phyloP scores from a whole-genome alignment of 2,888 invertebrate genomes.

The Pardosa pseudoannulata region DNA sequence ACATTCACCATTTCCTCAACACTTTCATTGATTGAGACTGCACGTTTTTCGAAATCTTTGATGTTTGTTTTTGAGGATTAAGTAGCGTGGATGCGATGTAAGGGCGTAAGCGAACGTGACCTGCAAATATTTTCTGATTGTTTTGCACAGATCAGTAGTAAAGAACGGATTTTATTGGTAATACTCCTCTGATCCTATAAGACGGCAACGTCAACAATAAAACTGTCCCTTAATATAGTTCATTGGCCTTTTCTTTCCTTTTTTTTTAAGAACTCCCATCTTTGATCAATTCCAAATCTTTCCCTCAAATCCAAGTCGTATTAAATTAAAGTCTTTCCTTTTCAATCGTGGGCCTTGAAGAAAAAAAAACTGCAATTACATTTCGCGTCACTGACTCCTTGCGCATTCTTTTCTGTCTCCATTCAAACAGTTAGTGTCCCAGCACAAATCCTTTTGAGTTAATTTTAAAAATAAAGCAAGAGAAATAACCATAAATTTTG shows the following conservation, averaged over 20 bases:
- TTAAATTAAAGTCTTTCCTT: neutral
- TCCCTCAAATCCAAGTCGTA: neutral
- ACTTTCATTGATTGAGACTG: neutral
- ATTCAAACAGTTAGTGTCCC: neutral
- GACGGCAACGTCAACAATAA: neutral
- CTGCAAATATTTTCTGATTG: neutral
- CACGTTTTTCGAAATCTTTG: neutral
- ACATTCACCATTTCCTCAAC: neutral
- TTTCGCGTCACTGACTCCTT: neutral
- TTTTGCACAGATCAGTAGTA: neutral
- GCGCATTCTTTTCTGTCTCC: neutral
- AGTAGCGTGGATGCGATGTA: neutral
- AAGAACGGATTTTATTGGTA: slow-evolving; percentile 1
- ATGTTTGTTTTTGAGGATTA: slow-evolving; percentile 17
- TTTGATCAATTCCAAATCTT: neutral
- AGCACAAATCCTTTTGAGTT: neutral
- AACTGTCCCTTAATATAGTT: neutral
- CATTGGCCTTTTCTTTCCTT: neutral
- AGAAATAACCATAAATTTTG: neutral
- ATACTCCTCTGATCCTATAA: slow-evolving; percentile 13
- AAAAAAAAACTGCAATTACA: neutral
- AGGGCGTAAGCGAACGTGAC: slow-evolving; percentile 23
- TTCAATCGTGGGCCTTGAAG: neutral
- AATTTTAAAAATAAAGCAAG: neutral
- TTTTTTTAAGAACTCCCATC: neutral